These are phyloP conservation scores for Myxocyprinus asiaticus DNA, from an alignment of 2,113 vertebrate genomes.

Conservation along the genomic window DNA sequence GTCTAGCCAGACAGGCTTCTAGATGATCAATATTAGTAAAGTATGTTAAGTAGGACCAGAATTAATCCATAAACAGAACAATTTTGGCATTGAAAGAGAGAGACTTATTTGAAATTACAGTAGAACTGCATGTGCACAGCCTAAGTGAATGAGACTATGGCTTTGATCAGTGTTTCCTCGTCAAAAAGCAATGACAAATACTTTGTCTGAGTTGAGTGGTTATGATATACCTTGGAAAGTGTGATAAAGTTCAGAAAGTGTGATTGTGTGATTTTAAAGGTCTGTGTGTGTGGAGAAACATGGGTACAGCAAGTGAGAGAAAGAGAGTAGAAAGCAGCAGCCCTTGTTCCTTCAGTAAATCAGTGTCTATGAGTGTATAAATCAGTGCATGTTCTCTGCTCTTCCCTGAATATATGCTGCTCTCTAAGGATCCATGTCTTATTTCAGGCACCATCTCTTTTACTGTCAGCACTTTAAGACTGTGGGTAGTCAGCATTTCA, in stretches of 20 bases:
- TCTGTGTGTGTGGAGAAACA: background rate
- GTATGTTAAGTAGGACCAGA: background rate
- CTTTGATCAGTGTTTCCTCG: background rate
- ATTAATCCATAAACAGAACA: constrained; percentile 13
- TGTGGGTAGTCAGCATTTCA: constrained; percentile 52
- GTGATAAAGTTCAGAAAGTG: constrained; percentile 9
- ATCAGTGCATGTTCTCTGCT: constrained; percentile 15
- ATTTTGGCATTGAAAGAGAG: constrained; percentile 1
- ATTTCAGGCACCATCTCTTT: constrained; percentile 58
- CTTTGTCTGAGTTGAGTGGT: background rate
- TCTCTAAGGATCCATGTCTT: constrained; percentile 41
- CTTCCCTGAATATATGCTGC: constrained; percentile 13
- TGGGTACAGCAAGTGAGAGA: background rate
- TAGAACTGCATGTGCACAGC: background rate
- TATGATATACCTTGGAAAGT: background rate
- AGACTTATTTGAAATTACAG: background rate
- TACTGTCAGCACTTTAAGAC: constrained; percentile 56
- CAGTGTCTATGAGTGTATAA: background rate
- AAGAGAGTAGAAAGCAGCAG: background rate
- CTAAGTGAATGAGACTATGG: background rate
- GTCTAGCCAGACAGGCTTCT: constrained; percentile 20
- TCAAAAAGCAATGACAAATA: background rate
- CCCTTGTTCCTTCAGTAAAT: background rate
- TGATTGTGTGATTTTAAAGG: background rate
- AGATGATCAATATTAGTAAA: background rate